Conservation (phyloP, 2,888 invertebrate species). For the Lithophane socia region DNA sequence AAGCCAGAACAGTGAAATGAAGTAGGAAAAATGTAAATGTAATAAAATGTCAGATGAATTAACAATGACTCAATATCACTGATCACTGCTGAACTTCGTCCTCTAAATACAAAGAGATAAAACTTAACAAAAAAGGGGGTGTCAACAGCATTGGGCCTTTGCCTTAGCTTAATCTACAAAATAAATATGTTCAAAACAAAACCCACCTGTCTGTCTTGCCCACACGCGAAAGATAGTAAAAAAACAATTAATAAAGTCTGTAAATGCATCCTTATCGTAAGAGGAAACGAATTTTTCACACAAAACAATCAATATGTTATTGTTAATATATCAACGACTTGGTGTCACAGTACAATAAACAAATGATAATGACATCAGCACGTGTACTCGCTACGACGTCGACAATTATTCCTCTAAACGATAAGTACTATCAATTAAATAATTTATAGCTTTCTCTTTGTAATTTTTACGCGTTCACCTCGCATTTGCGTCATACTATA, state of each 20-base stretch:
- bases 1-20: background rate
- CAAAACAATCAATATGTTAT: conserved; percentile 69
- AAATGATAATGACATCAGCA: conserved; percentile 79
- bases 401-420: conserved; percentile 63
- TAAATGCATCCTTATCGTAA: conserved; percentile 77
- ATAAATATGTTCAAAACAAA: conserved; percentile 23
- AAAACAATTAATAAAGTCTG: conserved; percentile 74
- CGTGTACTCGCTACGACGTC: conserved; percentile 71
- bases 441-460: conserved; percentile 62
- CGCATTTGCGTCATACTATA: conserved; percentile 59
- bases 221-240: conserved; percentile 72
- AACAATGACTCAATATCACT: conserved; percentile 13
- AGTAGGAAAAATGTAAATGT: background rate
- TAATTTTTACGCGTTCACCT: conserved; percentile 38
- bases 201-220: conserved; percentile 84
- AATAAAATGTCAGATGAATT: background rate
- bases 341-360: conserved; percentile 74
- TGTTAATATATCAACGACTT: conserved; percentile 64
- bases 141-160: conserved; percentile 12
- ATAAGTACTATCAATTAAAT: conserved; percentile 60
- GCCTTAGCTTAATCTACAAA: too few species aligned
- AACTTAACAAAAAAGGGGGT: conserved; percentile 48
- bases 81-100: conserved; percentile 48
- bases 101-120: conserved; percentile 51
- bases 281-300: conserved; percentile 74